Evolutionary conservation across 1,140 invertebrate species (phyloP).

Genomic region (Bombus terrestris): DNA sequence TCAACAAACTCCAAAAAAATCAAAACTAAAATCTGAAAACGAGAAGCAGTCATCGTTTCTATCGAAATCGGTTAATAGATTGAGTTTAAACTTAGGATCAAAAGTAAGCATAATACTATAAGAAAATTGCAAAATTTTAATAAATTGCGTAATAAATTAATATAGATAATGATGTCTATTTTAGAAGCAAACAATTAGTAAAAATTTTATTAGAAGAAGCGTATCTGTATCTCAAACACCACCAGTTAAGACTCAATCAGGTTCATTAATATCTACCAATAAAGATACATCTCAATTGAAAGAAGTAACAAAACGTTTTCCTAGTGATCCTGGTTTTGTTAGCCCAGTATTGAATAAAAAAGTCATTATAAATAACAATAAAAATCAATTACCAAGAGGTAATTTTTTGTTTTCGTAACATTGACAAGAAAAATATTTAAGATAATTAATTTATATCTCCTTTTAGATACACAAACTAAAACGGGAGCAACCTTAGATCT

Average conservation of each 20-base stretch:
- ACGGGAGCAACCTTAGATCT: background rate
- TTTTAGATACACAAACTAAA: conserved; percentile 7
- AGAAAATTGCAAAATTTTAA: too few relatives aligned
- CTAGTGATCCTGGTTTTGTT: conserved; percentile 60
- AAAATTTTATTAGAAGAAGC: conserved; percentile 53
- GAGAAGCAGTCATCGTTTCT: conserved; percentile 14
- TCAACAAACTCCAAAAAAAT: conserved; percentile 28
- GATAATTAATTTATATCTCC: background rate
- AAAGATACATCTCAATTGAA: conserved; percentile 58
- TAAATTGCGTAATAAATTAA: background rate
- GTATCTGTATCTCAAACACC: conserved; percentile 52
- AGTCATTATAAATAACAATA: background rate
- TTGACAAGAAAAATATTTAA: background rate
- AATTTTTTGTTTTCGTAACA: background rate
- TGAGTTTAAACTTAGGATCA: conserved; percentile 49
- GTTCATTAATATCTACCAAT: conserved; percentile 34
- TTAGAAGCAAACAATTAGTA: conserved; percentile 6
- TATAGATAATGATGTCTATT: conserved; percentile 1
- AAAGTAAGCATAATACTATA: conserved; percentile 59
- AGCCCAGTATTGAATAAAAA: conserved; percentile 30
- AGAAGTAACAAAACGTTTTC: conserved; percentile 65
- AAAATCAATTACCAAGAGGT: conserved; percentile 24
- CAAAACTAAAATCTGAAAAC: conserved; percentile 4
- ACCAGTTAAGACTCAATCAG: conserved; percentile 9
- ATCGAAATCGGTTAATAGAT: conserved; percentile 55